These are phyloP conservation scores for Ivindomyrus marchei DNA, from an alignment of 2,113 vertebrate species.

Conservation along the genomic window DNA sequence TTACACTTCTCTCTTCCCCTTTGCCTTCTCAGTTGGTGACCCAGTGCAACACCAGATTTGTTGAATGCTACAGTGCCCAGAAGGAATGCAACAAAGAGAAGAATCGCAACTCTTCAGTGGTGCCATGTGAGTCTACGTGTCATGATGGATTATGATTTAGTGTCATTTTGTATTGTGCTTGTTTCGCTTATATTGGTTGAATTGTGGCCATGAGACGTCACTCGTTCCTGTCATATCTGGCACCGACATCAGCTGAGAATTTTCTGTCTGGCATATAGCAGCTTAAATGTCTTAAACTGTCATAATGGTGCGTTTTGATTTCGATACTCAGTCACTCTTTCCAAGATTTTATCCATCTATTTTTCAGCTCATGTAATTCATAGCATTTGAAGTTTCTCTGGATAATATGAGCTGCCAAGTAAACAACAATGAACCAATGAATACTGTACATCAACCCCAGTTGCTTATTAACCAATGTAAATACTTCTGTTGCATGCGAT, in stretches of 20 bases:
- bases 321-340: not conserved
- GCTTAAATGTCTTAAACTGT: not conserved
- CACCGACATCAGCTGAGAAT: not conserved
- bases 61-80: conserved; percentile 87
- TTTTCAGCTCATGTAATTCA: not conserved
- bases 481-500: not conserved
- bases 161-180: not conserved
- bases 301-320: not conserved
- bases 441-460: not conserved
- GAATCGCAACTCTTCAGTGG: conserved; percentile 87
- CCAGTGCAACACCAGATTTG: conserved; percentile 80
- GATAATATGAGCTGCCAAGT: not conserved
- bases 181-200: not conserved
- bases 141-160: not conserved
- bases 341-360: not conserved
- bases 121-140: conserved; percentile 74
- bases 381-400: not conserved
- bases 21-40: conserved; percentile 74
- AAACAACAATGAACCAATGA: not conserved
- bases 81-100: conserved; percentile 97
- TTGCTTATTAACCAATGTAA: not conserved
- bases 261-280: not conserved
- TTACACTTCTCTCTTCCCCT: not conserved
- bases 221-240: not conserved
- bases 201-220: not conserved